Evolutionary conservation across 2,888 invertebrate genomes (phyloP).

Genomic region (Argynnis bischoffii): DNA sequence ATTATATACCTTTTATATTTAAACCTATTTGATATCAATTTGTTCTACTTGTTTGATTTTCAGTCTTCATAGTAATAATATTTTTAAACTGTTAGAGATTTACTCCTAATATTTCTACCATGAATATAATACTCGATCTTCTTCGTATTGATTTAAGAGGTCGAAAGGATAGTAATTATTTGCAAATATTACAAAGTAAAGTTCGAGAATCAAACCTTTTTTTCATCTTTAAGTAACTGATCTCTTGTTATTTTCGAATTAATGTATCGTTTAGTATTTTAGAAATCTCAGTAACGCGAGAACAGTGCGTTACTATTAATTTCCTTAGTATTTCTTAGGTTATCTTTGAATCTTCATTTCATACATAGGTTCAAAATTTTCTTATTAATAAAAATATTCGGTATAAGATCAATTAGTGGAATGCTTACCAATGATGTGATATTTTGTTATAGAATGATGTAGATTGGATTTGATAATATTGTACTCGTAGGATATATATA

Average conservation of each 20-base stretch:
- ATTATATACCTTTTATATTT: constrained; percentile 4
- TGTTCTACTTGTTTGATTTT: too few relatives aligned
- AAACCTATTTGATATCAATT: not conserved
- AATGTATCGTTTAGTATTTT: constrained; percentile 22
- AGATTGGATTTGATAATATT: constrained; percentile 17
- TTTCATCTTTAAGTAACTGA: constrained; percentile 32
- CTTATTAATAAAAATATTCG: constrained; percentile 21
- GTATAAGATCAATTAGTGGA: constrained; percentile 17
- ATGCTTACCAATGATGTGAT: constrained; percentile 50
- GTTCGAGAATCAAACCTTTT: not conserved
- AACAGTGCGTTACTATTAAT: constrained; percentile 12
- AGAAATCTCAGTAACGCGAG: constrained; percentile 35
- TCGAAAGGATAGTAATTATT: too few relatives aligned
- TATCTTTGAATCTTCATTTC: constrained; percentile 18
- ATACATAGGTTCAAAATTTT: constrained; percentile 9
- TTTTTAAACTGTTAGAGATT: too few relatives aligned
- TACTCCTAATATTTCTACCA: too few relatives aligned
- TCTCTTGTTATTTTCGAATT: constrained; percentile 34
- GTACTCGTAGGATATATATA: constrained; percentile 24
- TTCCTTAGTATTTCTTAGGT: constrained; percentile 17
- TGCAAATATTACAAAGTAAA: not conserved
- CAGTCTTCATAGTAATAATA: too few relatives aligned
- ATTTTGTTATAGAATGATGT: constrained; percentile 47
- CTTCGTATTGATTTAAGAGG: too few relatives aligned
- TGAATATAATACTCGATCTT: too few relatives aligned